phyloP scores from a whole-genome alignment of 1,140 invertebrate genomes.

The Ladona fulva region DNA sequence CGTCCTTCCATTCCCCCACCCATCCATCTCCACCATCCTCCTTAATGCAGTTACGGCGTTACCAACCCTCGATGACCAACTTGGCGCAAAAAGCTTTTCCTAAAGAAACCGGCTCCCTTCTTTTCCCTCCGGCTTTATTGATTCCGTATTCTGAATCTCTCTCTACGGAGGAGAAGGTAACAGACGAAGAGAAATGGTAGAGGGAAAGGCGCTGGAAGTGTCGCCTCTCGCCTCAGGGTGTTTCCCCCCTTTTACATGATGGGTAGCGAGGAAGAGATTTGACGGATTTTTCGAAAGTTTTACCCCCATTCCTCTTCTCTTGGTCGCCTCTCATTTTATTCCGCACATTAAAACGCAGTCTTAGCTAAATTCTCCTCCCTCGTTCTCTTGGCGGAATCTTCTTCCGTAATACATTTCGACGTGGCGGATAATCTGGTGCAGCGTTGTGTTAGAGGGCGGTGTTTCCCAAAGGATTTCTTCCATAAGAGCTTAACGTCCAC shows the following conservation, averaged over 20 bases:
- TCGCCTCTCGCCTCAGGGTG: too few species aligned
- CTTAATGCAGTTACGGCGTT: conserved; percentile 1
- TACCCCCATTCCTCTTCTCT: too few species aligned
- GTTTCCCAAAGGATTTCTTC: neutral
- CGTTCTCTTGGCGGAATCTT: too few species aligned
- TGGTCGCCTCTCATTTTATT: too few species aligned
- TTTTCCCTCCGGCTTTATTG: neutral
- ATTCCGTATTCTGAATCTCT: neutral
- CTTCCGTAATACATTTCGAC: neutral
- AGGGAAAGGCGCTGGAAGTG: too few species aligned
- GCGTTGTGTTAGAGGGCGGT: neutral
- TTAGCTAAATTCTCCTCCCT: too few species aligned
- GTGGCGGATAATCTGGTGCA: neutral
- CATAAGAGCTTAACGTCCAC: neutral
- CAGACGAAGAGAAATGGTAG: too few species aligned
- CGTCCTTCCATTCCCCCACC: neutral
- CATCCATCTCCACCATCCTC: neutral
- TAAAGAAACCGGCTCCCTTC: neutral
- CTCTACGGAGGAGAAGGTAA: too few species aligned
- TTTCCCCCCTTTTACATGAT: too few species aligned
- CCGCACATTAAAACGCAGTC: too few species aligned
- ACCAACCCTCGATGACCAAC: neutral
- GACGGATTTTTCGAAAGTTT: too few species aligned
- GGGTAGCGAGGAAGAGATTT: too few species aligned
- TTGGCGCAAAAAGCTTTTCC: neutral